Conservation (phyloP, 2,113 vertebrate genomes). For the Xyliphius kryptos region DNA sequence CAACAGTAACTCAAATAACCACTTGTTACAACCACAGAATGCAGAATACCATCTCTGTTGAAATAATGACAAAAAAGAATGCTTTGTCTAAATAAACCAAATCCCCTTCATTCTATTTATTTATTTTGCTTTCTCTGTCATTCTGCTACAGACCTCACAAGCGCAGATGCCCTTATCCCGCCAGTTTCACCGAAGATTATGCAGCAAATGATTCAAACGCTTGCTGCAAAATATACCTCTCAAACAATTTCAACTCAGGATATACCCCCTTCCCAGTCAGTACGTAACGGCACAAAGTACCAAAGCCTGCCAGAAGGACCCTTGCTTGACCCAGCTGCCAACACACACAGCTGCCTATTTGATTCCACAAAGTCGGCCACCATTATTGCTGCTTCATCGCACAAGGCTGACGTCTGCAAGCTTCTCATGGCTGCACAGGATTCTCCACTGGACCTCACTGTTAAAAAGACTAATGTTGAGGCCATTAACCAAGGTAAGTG, state of each 20-base stretch:
- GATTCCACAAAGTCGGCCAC: no score
- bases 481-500: constrained; percentile 93
- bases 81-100: no score
- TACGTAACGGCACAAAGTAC: no score
- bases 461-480: constrained; percentile 84
- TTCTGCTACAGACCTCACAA: constrained; percentile 79
- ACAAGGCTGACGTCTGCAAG: constrained; percentile 98
- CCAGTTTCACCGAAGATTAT: constrained; percentile 99
- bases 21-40: no score
- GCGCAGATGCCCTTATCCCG: constrained; percentile 94
- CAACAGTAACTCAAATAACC: no score
- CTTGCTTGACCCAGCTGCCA: no score
- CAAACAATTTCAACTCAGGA: constrained; percentile 98
- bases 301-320: constrained; percentile 94
- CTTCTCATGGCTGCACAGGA: constrained; percentile 99
- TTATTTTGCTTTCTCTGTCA: constrained; percentile 1
- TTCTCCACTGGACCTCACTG: constrained; percentile 94
- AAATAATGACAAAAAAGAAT: no score
- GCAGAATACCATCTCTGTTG: no score
- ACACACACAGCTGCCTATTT: no score
- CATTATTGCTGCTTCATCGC: no score
- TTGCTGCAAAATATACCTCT: constrained; percentile 99
- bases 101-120: no score
- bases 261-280: no score
- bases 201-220: constrained; percentile 99